A percentile compares a stretch with the other conserved stretches of the same genome.
These are phyloP conservation scores for Fulmarus glacialis DNA, from an alignment of 2,113 vertebrate species.

Conservation along the genomic window DNA sequence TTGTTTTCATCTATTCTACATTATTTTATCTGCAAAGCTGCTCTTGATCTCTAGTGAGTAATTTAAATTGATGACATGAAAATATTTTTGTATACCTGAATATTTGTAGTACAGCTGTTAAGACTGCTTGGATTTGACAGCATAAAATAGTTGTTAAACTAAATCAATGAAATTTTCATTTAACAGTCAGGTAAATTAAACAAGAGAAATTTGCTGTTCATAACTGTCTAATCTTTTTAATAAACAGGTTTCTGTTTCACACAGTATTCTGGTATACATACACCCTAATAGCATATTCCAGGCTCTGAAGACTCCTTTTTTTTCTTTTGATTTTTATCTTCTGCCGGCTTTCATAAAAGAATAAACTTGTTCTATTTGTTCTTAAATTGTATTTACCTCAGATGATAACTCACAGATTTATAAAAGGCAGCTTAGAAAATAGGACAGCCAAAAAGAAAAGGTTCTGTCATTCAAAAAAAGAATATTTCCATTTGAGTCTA, in stretches of 20 bases:
- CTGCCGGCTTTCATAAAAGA: not conserved
- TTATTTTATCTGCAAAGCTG: not conserved
- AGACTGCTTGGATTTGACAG: not conserved
- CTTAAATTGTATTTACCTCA: not conserved
- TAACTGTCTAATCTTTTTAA: not conserved
- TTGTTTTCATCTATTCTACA: not conserved
- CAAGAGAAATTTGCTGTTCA: not conserved
- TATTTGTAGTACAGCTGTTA: not conserved
- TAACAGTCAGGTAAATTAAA: not conserved
- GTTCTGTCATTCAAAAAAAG: not conserved
- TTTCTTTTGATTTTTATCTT: not conserved
- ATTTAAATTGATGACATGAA: conserved; percentile 22
- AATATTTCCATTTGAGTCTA: not conserved
- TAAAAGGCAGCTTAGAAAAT: not conserved
- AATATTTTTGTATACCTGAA: conserved; percentile 11
- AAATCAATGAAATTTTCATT: conserved; percentile 16
- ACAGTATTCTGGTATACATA: not conserved
- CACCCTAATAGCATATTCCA: not conserved
- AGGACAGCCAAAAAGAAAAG: not conserved
- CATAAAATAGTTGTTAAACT: not conserved
- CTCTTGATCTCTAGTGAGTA: not conserved
- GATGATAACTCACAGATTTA: not conserved
- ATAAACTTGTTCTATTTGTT: not conserved
- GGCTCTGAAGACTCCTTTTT: not conserved
- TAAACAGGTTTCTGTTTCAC: not conserved